A percentile compares a stretch with the other conserved stretches of the same genome.
Conservation (phyloP, 2,797 vertebrate genomes). For the Carapus acus region DNA sequence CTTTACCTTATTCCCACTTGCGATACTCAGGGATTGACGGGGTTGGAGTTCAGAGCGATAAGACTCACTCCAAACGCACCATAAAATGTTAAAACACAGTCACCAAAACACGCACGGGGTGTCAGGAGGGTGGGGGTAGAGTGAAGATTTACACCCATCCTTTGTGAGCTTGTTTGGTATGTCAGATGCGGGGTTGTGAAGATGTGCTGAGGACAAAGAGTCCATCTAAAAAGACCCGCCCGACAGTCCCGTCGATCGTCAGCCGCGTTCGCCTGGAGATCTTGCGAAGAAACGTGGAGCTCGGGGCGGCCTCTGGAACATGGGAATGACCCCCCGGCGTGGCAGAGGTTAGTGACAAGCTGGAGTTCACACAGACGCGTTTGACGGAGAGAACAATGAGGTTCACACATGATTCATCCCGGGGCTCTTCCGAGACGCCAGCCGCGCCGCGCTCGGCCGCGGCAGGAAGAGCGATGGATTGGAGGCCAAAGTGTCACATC, state of each 20-base stretch:
- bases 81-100: too few species aligned
- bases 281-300: conserved; percentile 29
- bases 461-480: conserved; percentile 46
- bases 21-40: conserved; percentile 30
- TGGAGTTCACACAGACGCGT: conserved; percentile 45
- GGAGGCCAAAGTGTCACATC: conserved; percentile 40
- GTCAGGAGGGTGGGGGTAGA: too few species aligned
- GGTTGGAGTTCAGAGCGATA: conserved; percentile 53
- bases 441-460: conserved; percentile 16
- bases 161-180: too few species aligned
- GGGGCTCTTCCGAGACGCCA: conserved; percentile 61
- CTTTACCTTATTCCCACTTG: conserved; percentile 26
- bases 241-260: conserved; percentile 47
- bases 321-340: conserved; percentile 54
- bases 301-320: conserved; percentile 58
- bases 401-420: conserved; percentile 67
- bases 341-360: conserved; percentile 51
- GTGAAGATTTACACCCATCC: too few species aligned
- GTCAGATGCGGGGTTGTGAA: too few species aligned
- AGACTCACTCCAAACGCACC: conserved; percentile 13
- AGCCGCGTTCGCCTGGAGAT: conserved; percentile 44
- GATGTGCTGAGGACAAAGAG: conserved; percentile 22
- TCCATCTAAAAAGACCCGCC: conserved; percentile 17
- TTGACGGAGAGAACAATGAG: conserved; percentile 67
- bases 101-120: too few species aligned